Conservation (phyloP, 2,113 vertebrate genomes). For the Chaenogobius annularis region DNA sequence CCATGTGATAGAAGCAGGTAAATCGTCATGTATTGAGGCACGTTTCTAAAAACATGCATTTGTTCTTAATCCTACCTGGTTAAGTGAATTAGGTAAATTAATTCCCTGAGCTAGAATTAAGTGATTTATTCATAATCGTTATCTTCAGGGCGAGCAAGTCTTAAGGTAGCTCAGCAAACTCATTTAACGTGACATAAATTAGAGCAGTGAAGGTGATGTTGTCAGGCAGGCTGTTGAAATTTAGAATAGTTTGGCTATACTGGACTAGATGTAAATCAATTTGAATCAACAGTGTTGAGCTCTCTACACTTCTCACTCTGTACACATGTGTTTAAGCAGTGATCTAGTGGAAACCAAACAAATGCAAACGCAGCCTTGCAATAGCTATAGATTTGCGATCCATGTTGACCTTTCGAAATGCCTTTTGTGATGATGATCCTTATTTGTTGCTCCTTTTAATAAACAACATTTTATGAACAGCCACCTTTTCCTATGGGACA, state of each 20-base stretch:
- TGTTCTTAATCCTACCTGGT: constrained; percentile 60
- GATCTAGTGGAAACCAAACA: background rate
- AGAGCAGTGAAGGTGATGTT: background rate
- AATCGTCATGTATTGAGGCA: constrained; percentile 27
- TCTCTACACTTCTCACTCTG: background rate
- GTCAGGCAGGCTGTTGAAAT: background rate
- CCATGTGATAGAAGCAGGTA: constrained; percentile 44
- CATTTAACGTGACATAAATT: background rate
- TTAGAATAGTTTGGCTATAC: background rate
- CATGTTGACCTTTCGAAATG: background rate
- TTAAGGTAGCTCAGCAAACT: constrained; percentile 11
- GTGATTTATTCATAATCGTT: constrained; percentile 36
- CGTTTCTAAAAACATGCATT: constrained; percentile 61
- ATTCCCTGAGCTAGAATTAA: constrained; percentile 54
- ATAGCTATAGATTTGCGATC: background rate
- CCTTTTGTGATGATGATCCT: background rate
- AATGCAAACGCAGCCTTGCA: background rate
- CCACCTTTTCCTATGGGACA: too few species aligned
- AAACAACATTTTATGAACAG: background rate
- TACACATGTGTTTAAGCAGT: too few species aligned
- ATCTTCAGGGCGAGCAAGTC: constrained; percentile 34
- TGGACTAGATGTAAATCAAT: background rate
- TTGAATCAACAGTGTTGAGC: background rate
- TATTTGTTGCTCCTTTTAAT: background rate
- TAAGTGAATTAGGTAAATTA: constrained; percentile 39